These are phyloP conservation scores for Platyscapa corneri DNA, from an alignment of 1,140 invertebrate genomes.

Conservation along the genomic window DNA sequence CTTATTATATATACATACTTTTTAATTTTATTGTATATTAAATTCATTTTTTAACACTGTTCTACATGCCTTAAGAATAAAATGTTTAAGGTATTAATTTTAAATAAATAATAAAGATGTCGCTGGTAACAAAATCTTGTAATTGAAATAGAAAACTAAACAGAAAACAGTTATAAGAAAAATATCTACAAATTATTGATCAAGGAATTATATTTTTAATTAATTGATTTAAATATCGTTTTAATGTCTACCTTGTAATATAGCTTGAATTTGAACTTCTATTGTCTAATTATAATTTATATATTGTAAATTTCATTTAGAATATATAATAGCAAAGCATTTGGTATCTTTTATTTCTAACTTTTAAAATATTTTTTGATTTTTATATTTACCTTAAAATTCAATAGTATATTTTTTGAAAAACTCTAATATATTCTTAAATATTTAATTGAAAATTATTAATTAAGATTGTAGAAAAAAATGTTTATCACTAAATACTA, in stretches of 20 bases:
- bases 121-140: slow-evolving; percentile 65
- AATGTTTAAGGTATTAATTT: slow-evolving; percentile 19
- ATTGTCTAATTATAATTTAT: background rate
- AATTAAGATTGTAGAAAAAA: too few relatives aligned
- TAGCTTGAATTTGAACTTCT: background rate
- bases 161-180: slow-evolving; percentile 65
- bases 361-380: too few relatives aligned
- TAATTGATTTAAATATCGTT: too few relatives aligned
- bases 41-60: background rate
- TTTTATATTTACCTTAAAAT: too few relatives aligned
- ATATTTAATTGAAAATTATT: too few relatives aligned
- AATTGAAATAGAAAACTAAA: slow-evolving; percentile 69
- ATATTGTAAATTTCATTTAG: background rate
- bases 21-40: background rate
- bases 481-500: too few relatives aligned
- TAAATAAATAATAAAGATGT: slow-evolving; percentile 49
- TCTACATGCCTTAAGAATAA: too few relatives aligned
- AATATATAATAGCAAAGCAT: too few relatives aligned
- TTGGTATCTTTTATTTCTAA: too few relatives aligned
- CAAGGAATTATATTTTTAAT: slow-evolving; percentile 62
- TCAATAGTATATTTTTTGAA: too few relatives aligned
- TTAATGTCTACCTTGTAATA: background rate
- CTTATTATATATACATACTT: background rate
- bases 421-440: too few relatives aligned
- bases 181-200: slow-evolving; percentile 60